Conservation (phyloP, 2,113 vertebrate species). For the Paraplagusia blochii region DNA sequence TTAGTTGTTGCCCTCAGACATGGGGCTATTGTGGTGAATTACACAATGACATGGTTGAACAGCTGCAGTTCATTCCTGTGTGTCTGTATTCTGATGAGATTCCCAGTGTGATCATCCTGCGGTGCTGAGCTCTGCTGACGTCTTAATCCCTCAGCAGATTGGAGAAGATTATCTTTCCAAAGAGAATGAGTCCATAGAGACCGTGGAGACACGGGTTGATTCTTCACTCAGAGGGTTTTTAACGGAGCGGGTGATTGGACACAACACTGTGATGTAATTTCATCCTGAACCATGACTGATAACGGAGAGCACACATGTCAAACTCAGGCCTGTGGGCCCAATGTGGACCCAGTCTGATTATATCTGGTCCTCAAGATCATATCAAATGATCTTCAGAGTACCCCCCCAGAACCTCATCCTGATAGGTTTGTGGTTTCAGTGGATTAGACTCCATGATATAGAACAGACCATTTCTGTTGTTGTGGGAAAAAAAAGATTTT, state of each 20-base stretch:
- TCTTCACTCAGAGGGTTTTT: constrained; percentile 68
- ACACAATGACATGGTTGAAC: constrained; percentile 49
- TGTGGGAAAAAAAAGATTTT: too few relatives aligned
- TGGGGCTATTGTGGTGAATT: constrained; percentile 32
- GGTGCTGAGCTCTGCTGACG: constrained; percentile 57
- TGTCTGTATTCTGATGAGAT: constrained; percentile 56
- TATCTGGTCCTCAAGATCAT: too few relatives aligned
- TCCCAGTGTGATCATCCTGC: constrained; percentile 28
- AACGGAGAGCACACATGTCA: too few relatives aligned
- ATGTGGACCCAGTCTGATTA: too few relatives aligned
- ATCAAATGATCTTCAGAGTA: too few relatives aligned
- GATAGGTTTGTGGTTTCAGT: too few relatives aligned
- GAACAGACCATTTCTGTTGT: too few relatives aligned
- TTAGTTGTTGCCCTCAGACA: constrained; percentile 48
- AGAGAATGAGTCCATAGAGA: constrained; percentile 73
- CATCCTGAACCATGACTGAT: too few relatives aligned
- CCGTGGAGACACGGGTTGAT: constrained; percentile 70
- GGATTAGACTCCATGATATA: too few relatives aligned
- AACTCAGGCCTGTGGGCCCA: too few relatives aligned
- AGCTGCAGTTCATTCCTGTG: constrained; percentile 63
- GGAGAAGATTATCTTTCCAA: constrained; percentile 77
- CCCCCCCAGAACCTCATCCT: too few relatives aligned
- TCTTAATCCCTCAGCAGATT: constrained; percentile 72
- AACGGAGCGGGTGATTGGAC: constrained; percentile 65
- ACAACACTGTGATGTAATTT: too few relatives aligned